phyloP scores from a whole-genome alignment of 2,888 invertebrate genomes.

The Pristionchus mayeri region DNA sequence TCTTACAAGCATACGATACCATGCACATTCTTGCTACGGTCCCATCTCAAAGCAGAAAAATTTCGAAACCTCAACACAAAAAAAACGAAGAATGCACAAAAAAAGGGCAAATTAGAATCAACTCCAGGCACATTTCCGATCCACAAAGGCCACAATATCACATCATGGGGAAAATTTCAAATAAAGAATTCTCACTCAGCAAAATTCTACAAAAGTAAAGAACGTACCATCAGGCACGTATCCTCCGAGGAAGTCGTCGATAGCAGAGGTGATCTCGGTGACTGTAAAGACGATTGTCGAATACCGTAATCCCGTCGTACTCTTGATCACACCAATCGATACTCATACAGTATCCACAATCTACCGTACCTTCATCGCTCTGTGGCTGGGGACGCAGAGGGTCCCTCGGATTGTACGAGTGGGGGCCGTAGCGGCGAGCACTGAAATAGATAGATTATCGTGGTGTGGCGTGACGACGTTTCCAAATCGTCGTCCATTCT shows the following conservation, averaged over 20 bases:
- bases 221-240: background rate
- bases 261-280: conserved; percentile 13
- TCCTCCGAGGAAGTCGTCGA: conserved; percentile 28
- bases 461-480: background rate
- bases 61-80: background rate
- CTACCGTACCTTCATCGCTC: background rate
- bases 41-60: too few species aligned
- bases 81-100: background rate
- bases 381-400: background rate
- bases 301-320: background rate
- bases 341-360: background rate
- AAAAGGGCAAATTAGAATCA: background rate
- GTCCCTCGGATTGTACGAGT: background rate
- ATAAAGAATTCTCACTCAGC: background rate
- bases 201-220: background rate
- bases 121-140: background rate
- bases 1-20: too few species aligned
- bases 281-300: background rate
- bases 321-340: background rate
- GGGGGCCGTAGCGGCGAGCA: conserved; percentile 8
- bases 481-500: background rate
- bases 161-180: background rate
- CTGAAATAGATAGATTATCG: background rate
- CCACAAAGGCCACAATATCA: too few species aligned
- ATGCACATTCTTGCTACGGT: too few species aligned